Base-by-base conservation (phyloP, 2,113 vertebrate species). In the Toxostoma redivivum region DNA sequence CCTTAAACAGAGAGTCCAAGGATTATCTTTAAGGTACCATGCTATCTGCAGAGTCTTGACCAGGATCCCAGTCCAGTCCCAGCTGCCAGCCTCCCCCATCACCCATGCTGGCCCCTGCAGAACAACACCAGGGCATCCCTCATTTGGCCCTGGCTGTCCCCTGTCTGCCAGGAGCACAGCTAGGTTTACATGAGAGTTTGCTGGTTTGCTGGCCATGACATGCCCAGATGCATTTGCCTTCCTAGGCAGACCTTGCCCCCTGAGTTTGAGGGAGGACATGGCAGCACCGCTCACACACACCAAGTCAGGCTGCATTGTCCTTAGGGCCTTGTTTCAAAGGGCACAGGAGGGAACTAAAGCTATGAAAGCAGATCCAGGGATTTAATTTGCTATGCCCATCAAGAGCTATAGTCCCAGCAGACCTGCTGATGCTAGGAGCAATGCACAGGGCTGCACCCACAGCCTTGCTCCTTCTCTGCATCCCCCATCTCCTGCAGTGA, bases 351-450 rank as follows among this genome's bases (percentile, higher is more conserved):
- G 37, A 62, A 23, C 23, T 30, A 31, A 54, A 33, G 27, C 51
- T 57, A 2, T 28, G 27, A 58, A 81, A 47, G 21, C 38, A 88
- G 42, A 51, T 20, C 10, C n/a, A 25, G 13, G 14, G 3, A 5
- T 58, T 81, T 79, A 38, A 60, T 17, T 45, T 27, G 27, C 23
- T 23, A 2, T 74, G 42, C 18, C 57, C 3, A 0, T 61, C 30
- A 48, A 69, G 17, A 60, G 37, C 28, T 44, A 2, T 12, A 50
- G 28, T 69, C 31, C 31, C 45, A 61, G 50, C 5, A 74, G 69
- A 21, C 0, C 0, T 54, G n/a, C n/a, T 2, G 2, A 15, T 62
- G 40, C 2, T 0, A 62, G 54, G 38, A 81, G 5, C 1, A 0
- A 38, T 64, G 33, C 37, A 54, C 33, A 37, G 40, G n/a, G 33